Evolutionary conservation across 1,140 invertebrate genomes (phyloP).

Genomic region (Melitaea cinxia): DNA sequence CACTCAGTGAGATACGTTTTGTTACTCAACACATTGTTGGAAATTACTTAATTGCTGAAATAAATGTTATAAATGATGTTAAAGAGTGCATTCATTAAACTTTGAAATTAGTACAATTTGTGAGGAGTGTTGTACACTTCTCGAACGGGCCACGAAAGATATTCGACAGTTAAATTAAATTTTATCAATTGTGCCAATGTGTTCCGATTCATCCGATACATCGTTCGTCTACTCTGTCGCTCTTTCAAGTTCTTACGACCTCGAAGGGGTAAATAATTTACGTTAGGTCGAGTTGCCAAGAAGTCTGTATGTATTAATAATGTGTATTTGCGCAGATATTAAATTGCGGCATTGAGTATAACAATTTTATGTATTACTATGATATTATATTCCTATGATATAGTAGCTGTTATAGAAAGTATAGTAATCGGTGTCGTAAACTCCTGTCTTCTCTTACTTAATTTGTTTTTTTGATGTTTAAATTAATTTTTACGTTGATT

Average conservation of each 20-base stretch:
- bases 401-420: slow-evolving; percentile 35
- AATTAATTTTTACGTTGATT: slow-evolving; percentile 1
- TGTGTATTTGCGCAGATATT: not conserved
- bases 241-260: not conserved
- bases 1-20: not conserved
- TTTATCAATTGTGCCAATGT: not conserved
- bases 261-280: not conserved
- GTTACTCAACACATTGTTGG: not conserved
- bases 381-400: slow-evolving; percentile 23
- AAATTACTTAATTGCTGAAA: not conserved
- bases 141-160: not conserved
- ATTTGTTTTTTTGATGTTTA: slow-evolving; percentile 17
- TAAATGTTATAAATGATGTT: slow-evolving; percentile 4
- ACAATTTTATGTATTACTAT: slow-evolving; percentile 15
- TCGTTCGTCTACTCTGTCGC: not conserved
- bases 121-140: not conserved
- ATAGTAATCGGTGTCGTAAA: slow-evolving; percentile 33
- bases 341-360: not conserved
- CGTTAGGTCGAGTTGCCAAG: not conserved
- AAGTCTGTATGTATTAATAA: not conserved
- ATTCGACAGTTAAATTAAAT: not conserved
- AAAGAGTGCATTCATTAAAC: not conserved
- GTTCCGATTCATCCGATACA: not conserved
- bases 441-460: slow-evolving; percentile 14
- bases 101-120: not conserved